Evolutionary conservation across 2,113 vertebrate species (phyloP).

Genomic region (Merops nubicus): DNA sequence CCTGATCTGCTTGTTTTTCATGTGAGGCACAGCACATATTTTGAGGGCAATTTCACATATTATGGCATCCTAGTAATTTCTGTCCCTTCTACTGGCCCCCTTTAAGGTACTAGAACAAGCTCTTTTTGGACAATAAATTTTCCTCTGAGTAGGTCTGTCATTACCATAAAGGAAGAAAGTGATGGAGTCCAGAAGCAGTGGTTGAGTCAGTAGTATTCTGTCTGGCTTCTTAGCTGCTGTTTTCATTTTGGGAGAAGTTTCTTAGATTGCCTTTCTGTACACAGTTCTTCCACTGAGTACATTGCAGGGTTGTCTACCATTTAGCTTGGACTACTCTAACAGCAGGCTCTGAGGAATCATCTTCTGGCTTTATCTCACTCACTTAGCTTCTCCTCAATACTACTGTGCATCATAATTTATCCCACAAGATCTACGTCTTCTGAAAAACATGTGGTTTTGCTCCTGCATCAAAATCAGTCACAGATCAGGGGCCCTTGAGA

Average conservation of each 20-base stretch:
- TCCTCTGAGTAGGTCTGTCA: neutral
- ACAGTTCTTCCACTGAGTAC: neutral
- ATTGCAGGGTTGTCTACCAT: neutral
- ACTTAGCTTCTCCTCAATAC: neutral
- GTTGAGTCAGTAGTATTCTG: neutral
- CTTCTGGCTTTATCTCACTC: neutral
- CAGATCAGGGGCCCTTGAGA: neutral
- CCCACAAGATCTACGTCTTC: neutral
- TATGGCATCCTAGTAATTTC: neutral
- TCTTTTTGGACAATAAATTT: neutral
- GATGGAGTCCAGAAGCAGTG: neutral
- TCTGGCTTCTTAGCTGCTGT: neutral
- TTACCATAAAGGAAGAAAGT: neutral
- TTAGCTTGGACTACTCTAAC: neutral
- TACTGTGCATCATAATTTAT: neutral
- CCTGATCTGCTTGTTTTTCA: neutral
- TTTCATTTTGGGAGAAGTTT: neutral
- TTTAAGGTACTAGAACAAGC: neutral
- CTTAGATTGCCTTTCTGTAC: neutral
- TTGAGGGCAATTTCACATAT: neutral
- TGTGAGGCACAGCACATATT: neutral
- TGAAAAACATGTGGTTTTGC: neutral
- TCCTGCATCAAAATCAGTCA: neutral
- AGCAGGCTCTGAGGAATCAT: neutral
- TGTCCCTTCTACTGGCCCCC: neutral